Evolutionary conservation across 2,888 invertebrate genomes (phyloP).

Genomic region (Alitta virens): DNA sequence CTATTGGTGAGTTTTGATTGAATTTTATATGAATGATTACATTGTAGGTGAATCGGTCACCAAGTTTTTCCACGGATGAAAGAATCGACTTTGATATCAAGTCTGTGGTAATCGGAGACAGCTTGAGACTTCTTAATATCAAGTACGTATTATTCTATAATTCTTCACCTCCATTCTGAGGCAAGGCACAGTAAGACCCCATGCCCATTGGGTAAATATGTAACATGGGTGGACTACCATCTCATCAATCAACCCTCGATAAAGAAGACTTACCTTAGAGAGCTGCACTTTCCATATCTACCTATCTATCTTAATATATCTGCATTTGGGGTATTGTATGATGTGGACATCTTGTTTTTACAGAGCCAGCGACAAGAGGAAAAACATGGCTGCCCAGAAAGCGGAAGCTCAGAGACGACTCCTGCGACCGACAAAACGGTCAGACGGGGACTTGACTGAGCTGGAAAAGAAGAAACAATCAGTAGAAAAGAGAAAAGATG

Average conservation of each 20-base stretch:
- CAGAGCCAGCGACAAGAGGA: constrained; percentile 52
- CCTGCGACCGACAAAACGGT: constrained; percentile 41
- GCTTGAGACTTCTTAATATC: constrained; percentile 53
- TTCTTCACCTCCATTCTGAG: no score
- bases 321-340: no score
- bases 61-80: constrained; percentile 57
- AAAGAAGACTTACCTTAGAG: no score
- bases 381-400: constrained; percentile 54
- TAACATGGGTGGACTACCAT: no score
- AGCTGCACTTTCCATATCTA: no score
- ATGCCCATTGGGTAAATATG: no score
- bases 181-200: neutral
- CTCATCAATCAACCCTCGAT: no score
- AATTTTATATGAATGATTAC: neutral
- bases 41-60: constrained; percentile 55
- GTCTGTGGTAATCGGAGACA: constrained; percentile 50
- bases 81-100: constrained; percentile 55
- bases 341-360: neutral
- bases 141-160: no score
- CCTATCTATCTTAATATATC: no score
- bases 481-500: constrained; percentile 48
- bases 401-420: constrained; percentile 52
- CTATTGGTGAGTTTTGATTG: neutral
- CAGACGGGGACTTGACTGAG: constrained; percentile 41
- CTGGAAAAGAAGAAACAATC: constrained; percentile 38